phyloP scores from a whole-genome alignment of 2,113 vertebrate species.

The Nanorana parkeri region DNA sequence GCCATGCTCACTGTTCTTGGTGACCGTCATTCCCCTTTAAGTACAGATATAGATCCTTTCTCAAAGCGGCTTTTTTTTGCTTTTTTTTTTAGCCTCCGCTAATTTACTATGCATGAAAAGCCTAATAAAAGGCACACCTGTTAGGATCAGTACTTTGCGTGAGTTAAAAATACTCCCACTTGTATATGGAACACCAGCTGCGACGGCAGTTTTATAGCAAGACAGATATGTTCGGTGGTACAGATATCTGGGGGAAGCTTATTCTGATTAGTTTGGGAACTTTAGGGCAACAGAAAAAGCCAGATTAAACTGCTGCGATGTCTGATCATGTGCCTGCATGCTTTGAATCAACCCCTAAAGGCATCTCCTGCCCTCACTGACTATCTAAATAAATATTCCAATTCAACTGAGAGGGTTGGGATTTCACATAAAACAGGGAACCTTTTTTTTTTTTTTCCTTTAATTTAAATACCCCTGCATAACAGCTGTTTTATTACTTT shows the following conservation, averaged over 20 bases:
- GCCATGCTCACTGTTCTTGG: no score
- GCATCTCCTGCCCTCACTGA: not conserved
- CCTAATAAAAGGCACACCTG: constrained; percentile 70
- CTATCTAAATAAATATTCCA: constrained; percentile 13
- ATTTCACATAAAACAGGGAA: constrained; percentile 54
- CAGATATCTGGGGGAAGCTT: constrained; percentile 42
- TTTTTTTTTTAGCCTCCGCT: constrained; percentile 33
- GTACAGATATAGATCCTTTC: not conserved
- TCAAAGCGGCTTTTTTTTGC: constrained; percentile 2
- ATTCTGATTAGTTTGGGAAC: constrained; percentile 55
- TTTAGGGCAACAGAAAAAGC: constrained; percentile 51
- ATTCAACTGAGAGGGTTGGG: not conserved
- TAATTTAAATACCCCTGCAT: constrained; percentile 36
- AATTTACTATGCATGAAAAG: constrained; percentile 58
- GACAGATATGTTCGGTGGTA: constrained; percentile 60
- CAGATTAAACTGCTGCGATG: constrained; percentile 32
- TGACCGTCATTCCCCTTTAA: no score
- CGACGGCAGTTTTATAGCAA: constrained; percentile 58
- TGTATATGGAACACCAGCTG: constrained; percentile 64
- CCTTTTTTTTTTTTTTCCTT: constrained; percentile 1
- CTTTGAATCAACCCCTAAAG: not conserved
- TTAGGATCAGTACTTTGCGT: constrained; percentile 60
- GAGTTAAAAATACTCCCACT: constrained; percentile 63
- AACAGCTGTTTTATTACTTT: constrained; percentile 14
- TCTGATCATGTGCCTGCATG: constrained; percentile 20